phyloP scores from a whole-genome alignment of 2,797 vertebrate species.

The Argentina silus region DNA sequence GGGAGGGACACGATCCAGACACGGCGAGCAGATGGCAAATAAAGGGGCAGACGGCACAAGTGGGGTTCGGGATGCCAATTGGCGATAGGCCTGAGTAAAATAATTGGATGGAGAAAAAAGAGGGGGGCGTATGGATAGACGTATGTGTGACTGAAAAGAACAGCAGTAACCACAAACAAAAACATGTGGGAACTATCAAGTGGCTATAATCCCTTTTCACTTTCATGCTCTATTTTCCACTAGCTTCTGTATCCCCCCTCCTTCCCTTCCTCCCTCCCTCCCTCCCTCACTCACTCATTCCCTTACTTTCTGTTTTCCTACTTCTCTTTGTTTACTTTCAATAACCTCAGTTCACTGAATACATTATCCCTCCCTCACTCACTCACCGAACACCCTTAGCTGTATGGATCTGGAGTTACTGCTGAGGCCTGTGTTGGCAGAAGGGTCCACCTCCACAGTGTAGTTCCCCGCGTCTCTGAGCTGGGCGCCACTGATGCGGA shows the following conservation, averaged over 20 bases:
- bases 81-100: conserved; percentile 66
- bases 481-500: conserved; percentile 60
- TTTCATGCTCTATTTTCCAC: conserved; percentile 16
- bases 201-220: conserved; percentile 35
- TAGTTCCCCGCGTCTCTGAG: conserved; percentile 73
- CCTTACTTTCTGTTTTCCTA: conserved; percentile 40
- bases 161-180: conserved; percentile 48
- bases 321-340: conserved; percentile 40
- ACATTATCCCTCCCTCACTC: conserved; percentile 26
- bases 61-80: conserved; percentile 59
- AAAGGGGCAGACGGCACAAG: conserved; percentile 68
- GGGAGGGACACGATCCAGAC: conserved; percentile 56
- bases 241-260: background rate
- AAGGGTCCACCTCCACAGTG: conserved; percentile 68
- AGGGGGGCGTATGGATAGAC: conserved; percentile 42
- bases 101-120: conserved; percentile 65
- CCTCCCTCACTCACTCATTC: conserved; percentile 45
- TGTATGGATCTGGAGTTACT: conserved; percentile 60
- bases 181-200: conserved; percentile 38
- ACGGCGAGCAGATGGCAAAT: conserved; percentile 68
- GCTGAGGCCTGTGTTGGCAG: conserved; percentile 36
- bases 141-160: conserved; percentile 51
- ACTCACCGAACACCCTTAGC: conserved; percentile 78
- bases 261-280: conserved; percentile 32
- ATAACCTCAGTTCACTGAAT: conserved; percentile 40